These are phyloP conservation scores for Coregonus clupeaformis DNA, from an alignment of 2,113 vertebrate genomes.

Conservation along the genomic window DNA sequence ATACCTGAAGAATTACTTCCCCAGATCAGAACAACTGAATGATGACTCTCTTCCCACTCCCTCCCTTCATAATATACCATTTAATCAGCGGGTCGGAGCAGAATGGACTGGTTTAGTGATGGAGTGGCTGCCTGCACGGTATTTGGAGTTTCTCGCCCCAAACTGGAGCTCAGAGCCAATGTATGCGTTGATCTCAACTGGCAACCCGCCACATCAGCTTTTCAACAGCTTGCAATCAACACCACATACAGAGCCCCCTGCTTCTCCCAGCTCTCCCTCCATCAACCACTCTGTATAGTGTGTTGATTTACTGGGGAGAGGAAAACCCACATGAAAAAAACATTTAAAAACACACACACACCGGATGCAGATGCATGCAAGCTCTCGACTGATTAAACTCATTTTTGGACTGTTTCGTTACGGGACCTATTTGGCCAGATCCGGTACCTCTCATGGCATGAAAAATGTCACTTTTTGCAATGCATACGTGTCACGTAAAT, in stretches of 20 bases:
- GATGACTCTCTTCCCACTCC: too few relatives aligned
- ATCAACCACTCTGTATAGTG: background rate
- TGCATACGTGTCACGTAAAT: too few relatives aligned
- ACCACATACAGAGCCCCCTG: background rate
- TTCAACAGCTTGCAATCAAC: conserved; percentile 14
- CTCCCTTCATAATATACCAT: too few relatives aligned
- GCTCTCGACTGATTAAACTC: background rate
- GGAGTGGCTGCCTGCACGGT: background rate
- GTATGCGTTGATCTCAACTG: background rate
- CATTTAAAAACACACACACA: background rate
- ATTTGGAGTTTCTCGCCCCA: background rate
- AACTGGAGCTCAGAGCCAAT: background rate
- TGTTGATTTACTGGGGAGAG: too few relatives aligned
- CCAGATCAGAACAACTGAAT: too few relatives aligned
- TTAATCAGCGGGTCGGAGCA: background rate
- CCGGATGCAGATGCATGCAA: background rate
- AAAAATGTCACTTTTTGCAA: too few relatives aligned
- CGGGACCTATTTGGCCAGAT: too few relatives aligned
- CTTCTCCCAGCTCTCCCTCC: background rate
- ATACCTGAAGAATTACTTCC: too few relatives aligned
- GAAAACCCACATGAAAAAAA: too few relatives aligned
- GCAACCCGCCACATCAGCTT: background rate
- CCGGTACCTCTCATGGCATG: too few relatives aligned
- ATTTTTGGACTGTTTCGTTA: too few relatives aligned
- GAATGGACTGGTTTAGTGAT: background rate